Evolutionary conservation across 2,797 vertebrate genomes (phyloP).

Genomic region (Leptatherina wallacei): DNA sequence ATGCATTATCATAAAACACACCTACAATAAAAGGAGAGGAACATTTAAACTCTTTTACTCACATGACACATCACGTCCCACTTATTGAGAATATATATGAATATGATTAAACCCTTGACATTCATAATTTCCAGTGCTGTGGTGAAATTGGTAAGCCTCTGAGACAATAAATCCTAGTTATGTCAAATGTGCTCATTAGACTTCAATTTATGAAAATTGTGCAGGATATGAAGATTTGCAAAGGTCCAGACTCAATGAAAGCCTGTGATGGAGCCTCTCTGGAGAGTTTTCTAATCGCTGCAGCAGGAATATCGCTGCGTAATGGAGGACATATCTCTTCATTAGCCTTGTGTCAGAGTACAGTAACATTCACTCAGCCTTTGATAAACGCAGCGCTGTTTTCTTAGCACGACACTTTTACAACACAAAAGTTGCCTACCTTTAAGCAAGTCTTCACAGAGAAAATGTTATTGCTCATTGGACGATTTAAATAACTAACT

Average conservation of each 20-base stretch:
- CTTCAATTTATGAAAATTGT: constrained; percentile 83
- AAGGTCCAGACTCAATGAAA: constrained; percentile 80
- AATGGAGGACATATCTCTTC: constrained; percentile 86
- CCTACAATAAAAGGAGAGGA: constrained; percentile 62
- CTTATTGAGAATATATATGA: constrained; percentile 71
- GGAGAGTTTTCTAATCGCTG: constrained; percentile 81
- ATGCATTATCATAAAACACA: constrained; percentile 72
- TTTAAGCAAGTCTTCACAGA: constrained; percentile 70
- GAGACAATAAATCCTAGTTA: constrained; percentile 83
- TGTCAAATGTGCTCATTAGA: constrained; percentile 83
- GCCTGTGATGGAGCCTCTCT: constrained; percentile 77
- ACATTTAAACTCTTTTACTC: constrained; percentile 66
- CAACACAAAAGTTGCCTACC: constrained; percentile 73
- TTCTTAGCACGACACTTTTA: constrained; percentile 72
- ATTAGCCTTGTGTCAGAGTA: constrained; percentile 79
- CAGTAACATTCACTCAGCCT: constrained; percentile 74
- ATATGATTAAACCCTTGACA: constrained; percentile 81
- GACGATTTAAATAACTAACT: constrained; percentile 65
- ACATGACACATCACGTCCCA: constrained; percentile 66
- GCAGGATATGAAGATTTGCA: constrained; percentile 82
- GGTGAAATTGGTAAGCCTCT: constrained; percentile 77
- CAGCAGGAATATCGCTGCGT: constrained; percentile 77
- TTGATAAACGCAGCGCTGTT: constrained; percentile 77
- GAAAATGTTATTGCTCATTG: constrained; percentile 72
- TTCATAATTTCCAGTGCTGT: constrained; percentile 76